A percentile compares a stretch with the other conserved stretches of the same genome.
phyloP scores from a whole-genome alignment of 2,797 vertebrate genomes.

The Pipistrellus pipistrellus region DNA sequence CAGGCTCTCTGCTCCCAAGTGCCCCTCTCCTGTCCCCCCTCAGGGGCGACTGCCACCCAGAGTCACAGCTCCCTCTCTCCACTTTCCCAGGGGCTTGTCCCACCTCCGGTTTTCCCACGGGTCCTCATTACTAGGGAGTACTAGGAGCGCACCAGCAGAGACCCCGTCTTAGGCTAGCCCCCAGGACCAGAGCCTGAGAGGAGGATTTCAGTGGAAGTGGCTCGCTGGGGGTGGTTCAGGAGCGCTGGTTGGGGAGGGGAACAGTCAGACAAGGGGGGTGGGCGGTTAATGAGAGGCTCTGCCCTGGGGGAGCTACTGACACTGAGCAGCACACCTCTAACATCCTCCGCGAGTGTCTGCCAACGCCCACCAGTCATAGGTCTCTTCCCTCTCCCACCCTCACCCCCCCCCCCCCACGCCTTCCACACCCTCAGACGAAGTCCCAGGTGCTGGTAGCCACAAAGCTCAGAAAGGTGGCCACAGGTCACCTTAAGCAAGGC shows the following conservation, averaged over 20 bases:
- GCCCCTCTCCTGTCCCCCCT: background rate
- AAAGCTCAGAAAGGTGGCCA: background rate
- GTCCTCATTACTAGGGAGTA: background rate
- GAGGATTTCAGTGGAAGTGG: background rate
- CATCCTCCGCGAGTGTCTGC: background rate
- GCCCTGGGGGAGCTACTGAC: no score
- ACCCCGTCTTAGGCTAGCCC: background rate
- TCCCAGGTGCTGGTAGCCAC: background rate
- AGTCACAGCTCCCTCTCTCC: background rate
- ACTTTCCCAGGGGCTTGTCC: background rate
- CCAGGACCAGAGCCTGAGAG: background rate
- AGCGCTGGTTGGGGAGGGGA: background rate
- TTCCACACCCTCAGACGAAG: accelerated
- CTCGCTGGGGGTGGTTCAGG: background rate
- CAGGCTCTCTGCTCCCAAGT: background rate
- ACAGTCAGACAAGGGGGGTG: background rate
- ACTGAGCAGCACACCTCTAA: background rate
- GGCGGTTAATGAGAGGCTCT: background rate
- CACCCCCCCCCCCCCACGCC: background rate
- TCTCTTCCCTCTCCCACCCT: no score
- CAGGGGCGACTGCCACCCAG: no score
- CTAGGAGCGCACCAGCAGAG: background rate
- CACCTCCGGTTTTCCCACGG: background rate
- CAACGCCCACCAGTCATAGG: background rate
- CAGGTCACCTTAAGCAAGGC: background rate